Evolutionary conservation across 2,797 vertebrate species (phyloP), one percentile per base, ranked within the genome.

Genomic region (Clarias laeviceps): DNA sequence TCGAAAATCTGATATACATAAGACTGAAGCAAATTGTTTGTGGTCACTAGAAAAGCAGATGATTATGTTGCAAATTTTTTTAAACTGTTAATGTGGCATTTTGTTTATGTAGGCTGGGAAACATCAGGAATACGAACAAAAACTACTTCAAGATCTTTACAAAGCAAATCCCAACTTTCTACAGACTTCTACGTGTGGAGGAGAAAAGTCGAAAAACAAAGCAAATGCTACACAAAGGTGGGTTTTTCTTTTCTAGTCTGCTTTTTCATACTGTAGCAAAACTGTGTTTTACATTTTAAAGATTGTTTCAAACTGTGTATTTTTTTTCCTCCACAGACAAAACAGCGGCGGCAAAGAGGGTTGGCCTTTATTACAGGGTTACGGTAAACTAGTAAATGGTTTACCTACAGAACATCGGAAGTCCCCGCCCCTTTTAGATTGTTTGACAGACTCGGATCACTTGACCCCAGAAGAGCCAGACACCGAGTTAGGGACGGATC

Each of bases 291-390:
- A 17, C 37, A 40, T 61, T 61, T 45, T 3, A 66, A 80, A 29
- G 22, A 15, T 61, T n/a, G 7, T 8, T 78, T 37, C 62, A 80
- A 62, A 45, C 59, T n/a, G 20, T 18, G 4, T 56, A 54, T 11
- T n/a, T 24, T 61, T 18, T 82, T 80, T 79, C 56, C 85, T 32
- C 66, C 73, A 89, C 95, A 97, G 97, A 96, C 95, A 94, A 92
- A 97, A 96, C 94, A 96, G 95, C 94, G 97, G 95, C 93, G 96
- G 95, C 93, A 98, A 97, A 96, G 97, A 97, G 91, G 95, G 96
- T 80, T 98, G 97, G 97, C 97, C 97, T 85, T 96, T 96, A 94
- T 95, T 98, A 96, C 96, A 97, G 93, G 94, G 93, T 91, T 97
- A 95, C 91, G 88, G 94, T 91, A 95, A 94, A 94, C 94, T 94